Evolutionary conservation across 2,113 vertebrate genomes (phyloP).

Genomic region (Sander lucioperca): DNA sequence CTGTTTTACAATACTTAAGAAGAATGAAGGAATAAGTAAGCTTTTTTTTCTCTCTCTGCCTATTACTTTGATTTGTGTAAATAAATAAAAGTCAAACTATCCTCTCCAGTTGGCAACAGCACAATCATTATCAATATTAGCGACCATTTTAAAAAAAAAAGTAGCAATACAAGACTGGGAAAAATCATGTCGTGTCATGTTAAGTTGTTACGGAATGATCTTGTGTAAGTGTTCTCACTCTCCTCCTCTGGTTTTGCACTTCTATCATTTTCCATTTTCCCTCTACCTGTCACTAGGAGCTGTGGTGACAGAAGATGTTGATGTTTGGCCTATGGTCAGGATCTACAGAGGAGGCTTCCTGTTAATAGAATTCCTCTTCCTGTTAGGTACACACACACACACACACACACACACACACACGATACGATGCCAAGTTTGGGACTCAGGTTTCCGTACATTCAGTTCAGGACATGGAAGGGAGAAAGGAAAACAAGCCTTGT

Average conservation of each 20-base stretch:
- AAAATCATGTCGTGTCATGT: too few relatives aligned
- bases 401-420: background rate
- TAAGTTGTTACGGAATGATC: background rate
- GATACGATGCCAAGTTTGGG: background rate
- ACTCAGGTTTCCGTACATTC: background rate
- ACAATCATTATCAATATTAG: too few relatives aligned
- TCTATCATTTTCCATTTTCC: background rate
- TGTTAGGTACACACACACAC: constrained; percentile 83
- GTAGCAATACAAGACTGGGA: too few relatives aligned
- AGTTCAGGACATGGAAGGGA: background rate
- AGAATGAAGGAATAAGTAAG: background rate
- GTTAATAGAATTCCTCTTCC: constrained; percentile 98
- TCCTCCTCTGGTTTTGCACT: background rate
- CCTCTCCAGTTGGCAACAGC: background rate
- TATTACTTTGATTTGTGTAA: too few relatives aligned
- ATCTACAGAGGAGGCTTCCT: constrained; percentile 99
- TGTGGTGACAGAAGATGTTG: constrained; percentile 80
- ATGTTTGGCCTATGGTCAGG: constrained; percentile 95
- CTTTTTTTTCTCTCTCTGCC: too few relatives aligned
- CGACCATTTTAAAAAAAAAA: too few relatives aligned
- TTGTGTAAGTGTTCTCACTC: background rate
- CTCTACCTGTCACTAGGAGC: constrained; percentile 81
- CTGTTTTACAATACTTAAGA: background rate
- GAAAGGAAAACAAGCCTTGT: background rate
- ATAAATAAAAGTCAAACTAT: background rate